Conservation (phyloP, 2,888 invertebrate genomes). For the Drosophila nr. perissopoda region DNA sequence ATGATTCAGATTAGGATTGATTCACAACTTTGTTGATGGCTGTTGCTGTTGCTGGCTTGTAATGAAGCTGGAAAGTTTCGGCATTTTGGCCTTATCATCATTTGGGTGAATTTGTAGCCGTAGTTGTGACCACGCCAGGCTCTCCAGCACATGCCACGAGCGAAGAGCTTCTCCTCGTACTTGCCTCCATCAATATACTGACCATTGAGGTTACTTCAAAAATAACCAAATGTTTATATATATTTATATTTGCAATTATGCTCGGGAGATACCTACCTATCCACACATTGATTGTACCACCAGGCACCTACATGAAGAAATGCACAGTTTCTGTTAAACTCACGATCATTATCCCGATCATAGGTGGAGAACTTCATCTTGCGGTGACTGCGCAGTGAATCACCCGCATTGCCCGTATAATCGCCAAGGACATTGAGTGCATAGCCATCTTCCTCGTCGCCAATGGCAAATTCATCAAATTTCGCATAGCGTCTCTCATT, state of each 20-base stretch:
- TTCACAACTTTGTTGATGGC: slow-evolving; percentile 19
- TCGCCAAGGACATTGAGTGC: slow-evolving; percentile 88
- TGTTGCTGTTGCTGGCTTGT: neutral
- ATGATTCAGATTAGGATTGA: neutral
- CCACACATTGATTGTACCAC: slow-evolving; percentile 91
- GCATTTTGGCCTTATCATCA: slow-evolving; percentile 87
- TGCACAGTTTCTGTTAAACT: slow-evolving; percentile 88
- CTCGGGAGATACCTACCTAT: slow-evolving; percentile 84
- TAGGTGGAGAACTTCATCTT: slow-evolving; percentile 89
- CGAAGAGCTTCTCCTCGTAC: slow-evolving; percentile 84
- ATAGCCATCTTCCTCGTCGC: slow-evolving; percentile 88
- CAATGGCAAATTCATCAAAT: slow-evolving; percentile 88
- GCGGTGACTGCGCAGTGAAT: slow-evolving; percentile 89
- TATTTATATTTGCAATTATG: no score
- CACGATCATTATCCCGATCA: slow-evolving; percentile 88
- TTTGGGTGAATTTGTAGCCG: slow-evolving; percentile 87
- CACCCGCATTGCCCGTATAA: slow-evolving; percentile 88
- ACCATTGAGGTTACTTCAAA: slow-evolving; percentile 88
- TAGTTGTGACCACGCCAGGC: slow-evolving; percentile 88
- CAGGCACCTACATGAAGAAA: slow-evolving; percentile 89
- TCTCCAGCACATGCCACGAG: slow-evolving; percentile 89
- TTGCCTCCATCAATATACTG: slow-evolving; percentile 74
- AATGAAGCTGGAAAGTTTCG: slow-evolving; percentile 39
- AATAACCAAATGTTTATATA: neutral
- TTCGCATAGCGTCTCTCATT: slow-evolving; percentile 86